Base-by-base conservation (phyloP, 2,797 vertebrate species). In the Catharus ustulatus region DNA sequence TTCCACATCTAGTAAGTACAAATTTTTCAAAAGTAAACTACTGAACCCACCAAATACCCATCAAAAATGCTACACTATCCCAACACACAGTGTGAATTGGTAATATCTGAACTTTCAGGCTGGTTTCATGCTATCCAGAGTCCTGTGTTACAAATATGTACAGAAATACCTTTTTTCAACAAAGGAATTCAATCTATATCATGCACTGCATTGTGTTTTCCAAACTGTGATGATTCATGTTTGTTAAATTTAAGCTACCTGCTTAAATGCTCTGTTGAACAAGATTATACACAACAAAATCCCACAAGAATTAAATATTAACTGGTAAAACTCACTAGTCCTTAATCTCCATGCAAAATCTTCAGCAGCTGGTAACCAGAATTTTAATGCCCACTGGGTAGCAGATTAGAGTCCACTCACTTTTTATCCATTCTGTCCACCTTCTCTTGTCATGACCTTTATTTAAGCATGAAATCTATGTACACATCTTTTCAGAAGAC, bases 171-270 rank as follows among this genome's bases (percentile, higher is more conserved):
- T 57, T 82, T 57, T 27, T 57, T 79, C 6, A 10, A 14, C 20
- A 76, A 57, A 64, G 11, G 6, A 46, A 30, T 75, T 63, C 43
- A 45, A 9, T 14, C 6, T 48, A 2, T 57, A 48, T 38, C 49
- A 36, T 68, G 5, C 40, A 14, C 10, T 10, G 4, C 59, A 76
- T 46, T 46, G 23, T 64, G 9, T 21, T 82, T 89, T 87, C 34
- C 30, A 74, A 66, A 55, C 19, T 75, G 7, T 51, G 61, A 54
- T 0, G 0, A 48, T 81, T 45, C 22, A 18, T 26, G 4, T 63
- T 63, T 77, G 27, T 51, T 46, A 81, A 77, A 67, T 73, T 68
- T 68, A 67, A 22, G 5, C 2, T 30, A 68, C 29, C 20, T 34
- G 6, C 18, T 81, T 54, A 69, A 90, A 62, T 21, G 8, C 2